Evolutionary conservation across 2,113 vertebrate genomes (phyloP).

Genomic region (Microtus richardsoni): DNA sequence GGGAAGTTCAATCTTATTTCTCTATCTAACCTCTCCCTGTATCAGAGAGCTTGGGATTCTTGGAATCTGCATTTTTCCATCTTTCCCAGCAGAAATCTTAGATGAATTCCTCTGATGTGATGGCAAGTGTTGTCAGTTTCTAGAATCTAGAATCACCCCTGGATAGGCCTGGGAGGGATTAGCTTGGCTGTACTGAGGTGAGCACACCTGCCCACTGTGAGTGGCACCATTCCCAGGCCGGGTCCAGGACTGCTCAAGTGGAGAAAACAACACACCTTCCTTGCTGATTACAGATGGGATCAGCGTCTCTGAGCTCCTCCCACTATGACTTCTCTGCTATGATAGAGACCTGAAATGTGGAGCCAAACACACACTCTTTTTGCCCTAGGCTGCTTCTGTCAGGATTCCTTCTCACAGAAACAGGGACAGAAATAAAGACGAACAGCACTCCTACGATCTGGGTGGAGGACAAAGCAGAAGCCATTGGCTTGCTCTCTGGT

Average conservation of each 20-base stretch:
- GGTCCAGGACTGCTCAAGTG: background rate
- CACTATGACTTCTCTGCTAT: background rate
- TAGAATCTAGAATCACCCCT: background rate
- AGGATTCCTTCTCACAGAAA: background rate
- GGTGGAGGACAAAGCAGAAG: background rate
- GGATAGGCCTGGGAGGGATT: background rate
- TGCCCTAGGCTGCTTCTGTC: background rate
- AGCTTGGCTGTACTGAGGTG: background rate
- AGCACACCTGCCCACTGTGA: background rate
- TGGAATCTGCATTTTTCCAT: background rate
- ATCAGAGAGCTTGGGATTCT: background rate
- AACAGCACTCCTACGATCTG: fast-evolving
- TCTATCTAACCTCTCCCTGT: background rate
- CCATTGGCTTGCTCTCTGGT: fast-evolving
- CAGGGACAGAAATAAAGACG: background rate
- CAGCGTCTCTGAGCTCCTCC: background rate
- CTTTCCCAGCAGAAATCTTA: background rate
- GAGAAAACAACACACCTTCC: background rate
- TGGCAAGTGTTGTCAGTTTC: background rate
- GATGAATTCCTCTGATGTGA: background rate
- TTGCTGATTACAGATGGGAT: background rate
- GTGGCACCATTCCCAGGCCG: background rate
- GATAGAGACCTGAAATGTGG: background rate
- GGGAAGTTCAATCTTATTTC: background rate
- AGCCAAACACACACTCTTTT: background rate